Base-by-base conservation (phyloP, 1,140 invertebrate genomes). In the Ostrea edulis region DNA sequence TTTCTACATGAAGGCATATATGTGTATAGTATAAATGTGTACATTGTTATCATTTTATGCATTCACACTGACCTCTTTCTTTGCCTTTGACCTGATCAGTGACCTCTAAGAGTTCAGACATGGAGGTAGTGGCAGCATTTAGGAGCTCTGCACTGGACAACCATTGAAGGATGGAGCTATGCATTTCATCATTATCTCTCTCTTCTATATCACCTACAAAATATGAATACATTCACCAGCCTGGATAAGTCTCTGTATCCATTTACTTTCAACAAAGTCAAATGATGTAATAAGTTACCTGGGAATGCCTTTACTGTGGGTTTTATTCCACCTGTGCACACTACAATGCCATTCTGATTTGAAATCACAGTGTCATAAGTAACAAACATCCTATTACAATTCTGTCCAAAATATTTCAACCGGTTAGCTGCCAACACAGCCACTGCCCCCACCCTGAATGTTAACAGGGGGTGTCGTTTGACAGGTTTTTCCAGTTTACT, bases 361-460 rank as follows among this genome's bases (percentile, higher is more conserved):
- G 90, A 88, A 8, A 89, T 68, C 62, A 85, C 84, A 0, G 91
- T 90, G 88, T 93, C 91, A 88, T 93, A 92, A 14, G 94, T 91
- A 4, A 92, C 91, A 91, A 94, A 94, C 86, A 93, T 92, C 20
- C 89, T 90, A 11, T 85, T 87, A 77, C 89, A 91, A 9, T 51
- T 86, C 11, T 87, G 85, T 52, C 91, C 89, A 9, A 94, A 82
- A 53, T 90, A 91, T 9, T 84, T 84, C 11, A 94, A 86, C 52
- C 94, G 88, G 85, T 94, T 94, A 29, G 94, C 93, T 11, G 94
- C 94, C 14, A 94, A 54, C 14, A 94, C 93, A 77, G 93, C 90
- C 8, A 94, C 91, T 29, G 90, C 93, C 29, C 91, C 93, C 5
- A 89, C 89, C n/a, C 94, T 88, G 85, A 94, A 94, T 17, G 90